Percentiles rank a stretch among this genome's conserved stretches.
phyloP scores from a whole-genome alignment of 2,888 invertebrate species.

The Norana najaformis region DNA sequence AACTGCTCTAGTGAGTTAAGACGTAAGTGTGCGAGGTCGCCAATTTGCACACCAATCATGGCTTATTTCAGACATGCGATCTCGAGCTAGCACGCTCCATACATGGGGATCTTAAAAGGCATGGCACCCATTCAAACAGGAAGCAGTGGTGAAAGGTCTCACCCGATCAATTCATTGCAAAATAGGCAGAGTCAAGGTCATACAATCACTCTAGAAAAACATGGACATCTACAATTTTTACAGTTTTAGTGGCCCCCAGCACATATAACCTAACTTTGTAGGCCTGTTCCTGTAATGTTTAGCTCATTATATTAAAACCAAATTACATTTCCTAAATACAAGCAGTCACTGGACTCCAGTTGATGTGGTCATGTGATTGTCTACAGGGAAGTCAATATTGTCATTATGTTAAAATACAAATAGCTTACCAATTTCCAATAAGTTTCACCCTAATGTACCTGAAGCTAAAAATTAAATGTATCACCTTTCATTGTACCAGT shows the following conservation, averaged over 20 bases:
- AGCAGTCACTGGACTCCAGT: not conserved
- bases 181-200: no score
- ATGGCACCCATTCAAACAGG: no score
- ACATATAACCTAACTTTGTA: not conserved
- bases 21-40: no score
- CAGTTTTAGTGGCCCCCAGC: no score
- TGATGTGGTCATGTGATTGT: not conserved
- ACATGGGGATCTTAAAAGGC: no score
- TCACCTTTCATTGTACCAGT: not conserved
- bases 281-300: not conserved
- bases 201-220: no score
- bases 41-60: no score
- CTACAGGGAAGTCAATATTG: not conserved
- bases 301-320: not conserved
- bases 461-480: not conserved
- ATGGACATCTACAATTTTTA: no score
- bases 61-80: no score
- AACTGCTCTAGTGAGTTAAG: not conserved
- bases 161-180: no score
- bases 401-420: not conserved
- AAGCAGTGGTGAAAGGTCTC: no score
- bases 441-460: not conserved
- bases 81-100: no score
- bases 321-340: not conserved
- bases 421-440: not conserved